Base-by-base conservation (phyloP, 37 sponge, comb jelly and placozoan species). In the Agelas oroides region DNA sequence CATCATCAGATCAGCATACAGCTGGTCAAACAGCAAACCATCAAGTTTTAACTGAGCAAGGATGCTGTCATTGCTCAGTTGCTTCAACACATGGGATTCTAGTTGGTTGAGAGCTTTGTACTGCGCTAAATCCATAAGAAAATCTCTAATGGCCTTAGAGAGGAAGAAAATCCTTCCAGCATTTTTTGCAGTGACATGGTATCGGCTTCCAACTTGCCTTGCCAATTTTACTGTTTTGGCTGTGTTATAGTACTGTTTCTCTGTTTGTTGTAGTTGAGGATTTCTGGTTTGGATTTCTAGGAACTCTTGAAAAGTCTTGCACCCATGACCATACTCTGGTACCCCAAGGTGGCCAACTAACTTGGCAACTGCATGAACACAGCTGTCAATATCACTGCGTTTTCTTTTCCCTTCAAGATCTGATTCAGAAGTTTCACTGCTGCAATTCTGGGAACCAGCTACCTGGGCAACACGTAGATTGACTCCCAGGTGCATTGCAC, bases 321-420 rank as follows among this genome's bases (percentile, higher is more conserved):
- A 58, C 54, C 88, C 88, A 78, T 63, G 52, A 6, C 82, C 82
- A 81, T 88, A 88, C 31, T 88, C 88, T 30, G 88, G 88, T 15
- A 64, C 69, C 2, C 88, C 88, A 60, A 75, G 61, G 1, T 21
- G 25, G 2, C 88, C 88, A 77, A 80, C 74, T 1, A 81, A 18
- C 64, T 88, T 88, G 31, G 70, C 80, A 60, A 88, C 80, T 58
- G 80, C 82, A 65, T 88, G 88, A 0, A 88, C 82, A 12, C 74
- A 20, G 24, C 63, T 60, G 24, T 84, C 85, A 53, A 31, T 55
- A 2, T 60, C 56, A 40, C 65, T 23, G 19, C 62, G 25, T 19
- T 35, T 46, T 0, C 68, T 57, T n/a, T 2, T 21, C 5, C 2
- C 53, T 13, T 3, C 37, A 27, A 21, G 2, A 52, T 71, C 46